Conservation (phyloP, 2,113 vertebrate species). For the Semicossyphus pulcher region DNA sequence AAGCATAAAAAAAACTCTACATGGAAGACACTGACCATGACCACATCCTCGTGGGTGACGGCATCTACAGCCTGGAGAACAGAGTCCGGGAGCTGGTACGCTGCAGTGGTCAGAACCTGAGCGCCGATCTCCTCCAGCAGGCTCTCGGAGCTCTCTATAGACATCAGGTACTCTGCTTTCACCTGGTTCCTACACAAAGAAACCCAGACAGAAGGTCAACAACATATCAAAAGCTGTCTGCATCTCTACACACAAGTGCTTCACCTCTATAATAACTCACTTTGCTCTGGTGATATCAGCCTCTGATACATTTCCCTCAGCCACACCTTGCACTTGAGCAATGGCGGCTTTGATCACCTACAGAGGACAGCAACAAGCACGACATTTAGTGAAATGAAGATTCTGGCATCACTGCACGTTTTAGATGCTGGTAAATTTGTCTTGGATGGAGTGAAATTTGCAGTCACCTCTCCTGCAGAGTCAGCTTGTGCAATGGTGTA, state of each 20-base stretch:
- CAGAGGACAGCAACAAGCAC: neutral
- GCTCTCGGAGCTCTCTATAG: constrained; percentile 85
- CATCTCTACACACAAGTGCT: no score
- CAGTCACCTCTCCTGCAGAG: constrained; percentile 87
- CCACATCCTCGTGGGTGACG: constrained; percentile 83
- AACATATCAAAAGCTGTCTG: no score
- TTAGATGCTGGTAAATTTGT: neutral
- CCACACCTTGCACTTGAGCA: constrained; percentile 85
- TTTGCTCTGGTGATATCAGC: constrained; percentile 87
- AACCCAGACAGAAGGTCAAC: neutral
- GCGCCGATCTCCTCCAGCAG: constrained; percentile 91
- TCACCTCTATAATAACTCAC: no score
- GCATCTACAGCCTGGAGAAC: constrained; percentile 86
- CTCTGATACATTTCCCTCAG: constrained; percentile 86
- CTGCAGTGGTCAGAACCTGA: constrained; percentile 84
- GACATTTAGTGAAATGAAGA: neutral
- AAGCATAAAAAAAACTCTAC: neutral
- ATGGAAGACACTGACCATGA: constrained; percentile 84
- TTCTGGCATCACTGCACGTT: neutral
- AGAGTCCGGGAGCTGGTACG: constrained; percentile 80
- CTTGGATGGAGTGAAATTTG: neutral
- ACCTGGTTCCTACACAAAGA: constrained; percentile 85
- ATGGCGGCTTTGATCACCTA: constrained; percentile 92
- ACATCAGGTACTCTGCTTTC: constrained; percentile 90
- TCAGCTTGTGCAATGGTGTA: constrained; percentile 88